These are phyloP conservation scores for Dryobates pubescens DNA, from an alignment of 2,797 vertebrate genomes.

Conservation along the genomic window DNA sequence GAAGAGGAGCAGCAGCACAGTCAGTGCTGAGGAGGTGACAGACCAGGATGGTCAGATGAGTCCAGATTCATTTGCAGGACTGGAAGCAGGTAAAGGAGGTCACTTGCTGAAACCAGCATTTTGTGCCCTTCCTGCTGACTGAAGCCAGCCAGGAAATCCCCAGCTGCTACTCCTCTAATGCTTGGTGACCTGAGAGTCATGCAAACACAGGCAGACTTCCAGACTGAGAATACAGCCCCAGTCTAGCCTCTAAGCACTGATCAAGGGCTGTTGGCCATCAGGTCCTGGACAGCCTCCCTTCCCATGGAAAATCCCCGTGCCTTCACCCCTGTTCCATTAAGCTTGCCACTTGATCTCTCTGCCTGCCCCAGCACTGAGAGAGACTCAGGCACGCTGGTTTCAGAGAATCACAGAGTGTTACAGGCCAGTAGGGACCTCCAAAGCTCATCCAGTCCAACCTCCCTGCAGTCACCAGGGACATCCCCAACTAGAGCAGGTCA, in stretches of 20 bases:
- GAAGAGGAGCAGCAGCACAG: neutral
- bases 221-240: neutral
- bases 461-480: too few relatives aligned
- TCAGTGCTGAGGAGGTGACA: neutral
- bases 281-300: neutral
- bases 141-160: neutral
- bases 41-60: neutral
- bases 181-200: neutral
- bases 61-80: neutral
- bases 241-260: neutral
- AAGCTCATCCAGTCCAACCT: too few relatives aligned
- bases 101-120: neutral
- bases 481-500: too few relatives aligned
- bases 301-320: neutral
- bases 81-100: neutral
- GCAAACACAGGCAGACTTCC: neutral
- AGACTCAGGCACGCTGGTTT: neutral
- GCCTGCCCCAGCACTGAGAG: neutral
- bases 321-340: neutral
- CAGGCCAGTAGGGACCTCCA: too few relatives aligned
- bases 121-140: neutral
- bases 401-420: too few relatives aligned
- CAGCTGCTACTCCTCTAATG: neutral
- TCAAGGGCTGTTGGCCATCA: accelerated
- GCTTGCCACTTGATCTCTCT: neutral